phyloP scores from a whole-genome alignment of 2,888 invertebrate species.

The Lasioglossum villosulum region DNA sequence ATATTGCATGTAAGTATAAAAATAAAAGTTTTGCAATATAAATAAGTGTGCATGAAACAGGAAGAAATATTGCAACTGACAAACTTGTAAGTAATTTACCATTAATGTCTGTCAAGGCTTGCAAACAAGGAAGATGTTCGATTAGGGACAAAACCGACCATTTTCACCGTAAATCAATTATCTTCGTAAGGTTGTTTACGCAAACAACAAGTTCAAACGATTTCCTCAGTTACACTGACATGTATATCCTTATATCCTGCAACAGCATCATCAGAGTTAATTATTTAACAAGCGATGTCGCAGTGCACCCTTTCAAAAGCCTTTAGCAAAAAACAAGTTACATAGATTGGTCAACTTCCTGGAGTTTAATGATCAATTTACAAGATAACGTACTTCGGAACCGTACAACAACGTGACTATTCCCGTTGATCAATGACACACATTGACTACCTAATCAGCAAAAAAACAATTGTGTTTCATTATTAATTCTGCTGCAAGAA shows the following conservation, averaged over 20 bases:
- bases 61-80: too few relatives aligned
- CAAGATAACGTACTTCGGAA: not conserved
- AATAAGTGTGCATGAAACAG: too few relatives aligned
- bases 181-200: not conserved
- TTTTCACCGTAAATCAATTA: not conserved
- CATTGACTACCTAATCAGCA: not conserved
- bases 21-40: too few relatives aligned
- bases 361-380: not conserved
- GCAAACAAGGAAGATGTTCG: too few relatives aligned
- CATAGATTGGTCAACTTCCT: not conserved
- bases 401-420: not conserved
- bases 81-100: too few relatives aligned
- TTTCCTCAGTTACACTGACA: not conserved
- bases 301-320: not conserved
- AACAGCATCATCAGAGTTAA: not conserved
- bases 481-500: not conserved
- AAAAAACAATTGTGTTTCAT: not conserved
- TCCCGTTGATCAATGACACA: not conserved
- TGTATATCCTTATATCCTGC: not conserved
- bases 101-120: not conserved
- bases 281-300: not conserved
- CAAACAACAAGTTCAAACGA: not conserved
- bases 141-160: not conserved
- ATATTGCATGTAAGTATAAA: too few relatives aligned
- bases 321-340: not conserved